Conservation (phyloP, 2,113 vertebrate species). For the Speoplatyrhinus poulsoni region DNA sequence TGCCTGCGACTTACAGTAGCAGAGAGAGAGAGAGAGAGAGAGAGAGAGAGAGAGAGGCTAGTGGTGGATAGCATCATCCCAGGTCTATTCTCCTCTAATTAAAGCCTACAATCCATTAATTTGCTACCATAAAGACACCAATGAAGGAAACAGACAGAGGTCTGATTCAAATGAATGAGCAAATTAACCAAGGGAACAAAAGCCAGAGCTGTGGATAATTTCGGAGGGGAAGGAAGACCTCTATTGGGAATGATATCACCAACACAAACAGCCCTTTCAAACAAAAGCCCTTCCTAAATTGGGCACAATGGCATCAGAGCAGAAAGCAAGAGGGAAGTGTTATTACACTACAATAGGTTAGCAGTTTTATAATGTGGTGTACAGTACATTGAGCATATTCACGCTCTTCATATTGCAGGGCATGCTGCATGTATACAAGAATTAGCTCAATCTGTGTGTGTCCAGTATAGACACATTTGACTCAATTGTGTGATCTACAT, state of each 20-base stretch:
- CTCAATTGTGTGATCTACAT: too few species aligned
- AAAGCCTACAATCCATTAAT: slow-evolving; percentile 62
- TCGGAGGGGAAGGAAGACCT: slow-evolving; percentile 38
- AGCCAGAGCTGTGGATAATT: slow-evolving; percentile 49
- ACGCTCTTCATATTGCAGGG: too few species aligned
- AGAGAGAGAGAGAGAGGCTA: slow-evolving; percentile 14
- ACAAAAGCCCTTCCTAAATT: slow-evolving; percentile 43
- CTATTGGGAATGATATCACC: slow-evolving; percentile 51
- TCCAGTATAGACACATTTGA: too few species aligned
- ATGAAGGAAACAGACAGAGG: slow-evolving; percentile 40
- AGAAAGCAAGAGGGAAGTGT: slow-evolving; percentile 16
- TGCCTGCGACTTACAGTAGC: not conserved
- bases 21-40: slow-evolving; percentile 1
- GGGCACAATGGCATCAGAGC: slow-evolving; percentile 21
- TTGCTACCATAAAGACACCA: slow-evolving; percentile 40
- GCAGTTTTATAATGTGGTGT: not conserved
- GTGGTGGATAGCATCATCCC: slow-evolving; percentile 42
- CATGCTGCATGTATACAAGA: too few species aligned
- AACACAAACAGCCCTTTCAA: slow-evolving; percentile 46
- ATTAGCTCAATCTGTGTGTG: too few species aligned
- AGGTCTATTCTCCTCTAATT: slow-evolving; percentile 56
- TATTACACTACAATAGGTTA: slow-evolving; percentile 29
- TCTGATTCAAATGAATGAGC: slow-evolving; percentile 53
- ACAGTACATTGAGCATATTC: too few species aligned
- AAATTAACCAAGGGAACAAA: slow-evolving; percentile 61